Evolutionary conservation across 2,797 vertebrate species (phyloP).

Genomic region (Anabacerthia variegaticeps): DNA sequence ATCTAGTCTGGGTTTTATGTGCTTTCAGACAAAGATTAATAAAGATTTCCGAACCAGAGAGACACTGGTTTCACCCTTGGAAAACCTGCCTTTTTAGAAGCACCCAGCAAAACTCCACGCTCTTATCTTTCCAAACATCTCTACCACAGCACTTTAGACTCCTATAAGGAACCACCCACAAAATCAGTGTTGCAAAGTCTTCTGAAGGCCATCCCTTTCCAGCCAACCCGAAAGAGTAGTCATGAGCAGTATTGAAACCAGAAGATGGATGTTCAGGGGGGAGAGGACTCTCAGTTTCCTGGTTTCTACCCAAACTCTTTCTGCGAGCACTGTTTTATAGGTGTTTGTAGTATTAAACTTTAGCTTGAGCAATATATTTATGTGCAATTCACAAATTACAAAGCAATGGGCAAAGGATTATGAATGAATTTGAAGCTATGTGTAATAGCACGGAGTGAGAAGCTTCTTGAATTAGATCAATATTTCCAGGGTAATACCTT

Average conservation of each 20-base stretch:
- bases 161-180: neutral
- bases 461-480: neutral
- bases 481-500: neutral
- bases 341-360: neutral
- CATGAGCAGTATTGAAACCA: neutral
- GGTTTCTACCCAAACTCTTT: neutral
- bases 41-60: neutral
- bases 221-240: neutral
- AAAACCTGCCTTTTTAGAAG: neutral
- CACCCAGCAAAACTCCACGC: neutral
- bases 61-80: neutral
- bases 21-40: neutral
- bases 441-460: neutral
- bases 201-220: neutral
- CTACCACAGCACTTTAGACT: neutral
- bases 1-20: neutral
- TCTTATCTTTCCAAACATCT: neutral
- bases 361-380: neutral
- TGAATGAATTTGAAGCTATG: neutral
- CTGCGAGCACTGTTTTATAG: neutral
- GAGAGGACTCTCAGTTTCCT: neutral
- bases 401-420: rapidly evolving
- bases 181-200: neutral
- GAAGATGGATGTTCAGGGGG: neutral
- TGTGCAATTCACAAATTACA: neutral